These are phyloP conservation scores for Coecobrya sp. DNA, from an alignment of 2,888 invertebrate genomes.

Conservation along the genomic window DNA sequence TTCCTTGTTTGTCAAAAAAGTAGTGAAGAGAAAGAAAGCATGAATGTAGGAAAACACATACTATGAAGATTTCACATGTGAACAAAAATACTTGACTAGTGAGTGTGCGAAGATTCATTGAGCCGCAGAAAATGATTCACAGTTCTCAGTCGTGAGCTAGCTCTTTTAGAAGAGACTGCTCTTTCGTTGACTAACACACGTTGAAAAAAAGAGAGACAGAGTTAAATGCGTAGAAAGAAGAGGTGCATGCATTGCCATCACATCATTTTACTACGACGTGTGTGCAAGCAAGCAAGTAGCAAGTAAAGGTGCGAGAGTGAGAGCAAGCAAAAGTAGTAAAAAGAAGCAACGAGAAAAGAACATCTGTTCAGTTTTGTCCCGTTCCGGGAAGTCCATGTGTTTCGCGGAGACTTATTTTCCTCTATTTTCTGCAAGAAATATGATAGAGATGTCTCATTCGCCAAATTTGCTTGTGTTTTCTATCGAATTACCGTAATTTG, in stretches of 20 bases:
- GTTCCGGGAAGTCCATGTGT: slow-evolving; percentile 72
- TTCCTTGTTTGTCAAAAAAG: not conserved
- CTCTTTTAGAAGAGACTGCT: slow-evolving; percentile 62
- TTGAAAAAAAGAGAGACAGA: slow-evolving; percentile 25
- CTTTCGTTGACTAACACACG: not conserved
- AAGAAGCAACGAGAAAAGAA: slow-evolving; percentile 59
- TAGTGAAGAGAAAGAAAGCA: slow-evolving; percentile 29
- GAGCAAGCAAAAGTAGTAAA: slow-evolving; percentile 15
- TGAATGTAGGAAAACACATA: not conserved
- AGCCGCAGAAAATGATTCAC: slow-evolving; percentile 70
- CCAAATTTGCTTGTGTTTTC: slow-evolving; percentile 46
- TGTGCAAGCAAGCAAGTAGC: slow-evolving; percentile 13
- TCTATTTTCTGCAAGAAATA: slow-evolving; percentile 11
- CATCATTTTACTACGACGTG: slow-evolving; percentile 59
- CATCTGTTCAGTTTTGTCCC: slow-evolving; percentile 73
- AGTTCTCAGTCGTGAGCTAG: slow-evolving; percentile 57
- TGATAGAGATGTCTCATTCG: slow-evolving; percentile 45
- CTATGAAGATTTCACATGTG: slow-evolving; percentile 39
- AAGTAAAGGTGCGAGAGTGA: slow-evolving; percentile 55
- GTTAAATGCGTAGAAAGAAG: slow-evolving; percentile 3
- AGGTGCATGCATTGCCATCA: slow-evolving; percentile 59
- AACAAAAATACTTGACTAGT: slow-evolving; percentile 39
- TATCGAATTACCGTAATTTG: slow-evolving; percentile 7
- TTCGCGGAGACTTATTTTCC: slow-evolving; percentile 7
- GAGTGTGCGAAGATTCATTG: slow-evolving; percentile 61